These are phyloP conservation scores for Pteromalus puparum DNA, from an alignment of 1,140 invertebrate species.

Conservation along the genomic window DNA sequence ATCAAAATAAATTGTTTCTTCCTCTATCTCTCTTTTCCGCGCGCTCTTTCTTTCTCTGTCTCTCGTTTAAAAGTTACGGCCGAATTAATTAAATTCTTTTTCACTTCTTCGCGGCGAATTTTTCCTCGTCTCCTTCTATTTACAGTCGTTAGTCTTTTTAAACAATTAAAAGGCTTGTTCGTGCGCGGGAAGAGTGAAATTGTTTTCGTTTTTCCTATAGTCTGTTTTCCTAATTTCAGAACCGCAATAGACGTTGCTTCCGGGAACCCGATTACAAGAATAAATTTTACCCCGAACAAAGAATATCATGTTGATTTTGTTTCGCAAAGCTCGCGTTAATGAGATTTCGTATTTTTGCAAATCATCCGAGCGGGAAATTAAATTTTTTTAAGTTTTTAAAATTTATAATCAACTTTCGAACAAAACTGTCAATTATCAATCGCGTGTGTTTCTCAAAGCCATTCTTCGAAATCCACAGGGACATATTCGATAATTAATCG, in stretches of 20 bases:
- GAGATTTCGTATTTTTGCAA: no score
- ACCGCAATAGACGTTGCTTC: background rate
- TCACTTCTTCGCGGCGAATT: background rate
- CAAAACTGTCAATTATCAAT: no score
- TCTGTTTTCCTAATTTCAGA: background rate
- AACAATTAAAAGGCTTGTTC: background rate
- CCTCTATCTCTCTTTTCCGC: background rate
- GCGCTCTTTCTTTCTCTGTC: no score
- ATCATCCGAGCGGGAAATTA: no score
- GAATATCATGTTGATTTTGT: background rate
- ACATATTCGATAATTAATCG: no score
- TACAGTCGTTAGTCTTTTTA: slow-evolving; percentile 4
- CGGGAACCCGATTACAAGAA: background rate
- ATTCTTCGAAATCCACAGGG: no score
- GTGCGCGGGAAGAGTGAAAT: no score
- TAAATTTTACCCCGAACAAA: background rate
- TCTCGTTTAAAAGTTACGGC: background rate
- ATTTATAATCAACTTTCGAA: no score
- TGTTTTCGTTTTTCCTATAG: background rate
- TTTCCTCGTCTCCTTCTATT: background rate
- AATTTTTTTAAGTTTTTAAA: no score
- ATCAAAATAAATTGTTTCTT: background rate
- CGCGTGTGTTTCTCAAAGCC: no score
- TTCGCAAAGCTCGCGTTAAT: no score
- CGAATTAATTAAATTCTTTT: background rate